Evolutionary conservation across 2,888 invertebrate species (phyloP).

Genomic region (Glaucopsyche alexis): DNA sequence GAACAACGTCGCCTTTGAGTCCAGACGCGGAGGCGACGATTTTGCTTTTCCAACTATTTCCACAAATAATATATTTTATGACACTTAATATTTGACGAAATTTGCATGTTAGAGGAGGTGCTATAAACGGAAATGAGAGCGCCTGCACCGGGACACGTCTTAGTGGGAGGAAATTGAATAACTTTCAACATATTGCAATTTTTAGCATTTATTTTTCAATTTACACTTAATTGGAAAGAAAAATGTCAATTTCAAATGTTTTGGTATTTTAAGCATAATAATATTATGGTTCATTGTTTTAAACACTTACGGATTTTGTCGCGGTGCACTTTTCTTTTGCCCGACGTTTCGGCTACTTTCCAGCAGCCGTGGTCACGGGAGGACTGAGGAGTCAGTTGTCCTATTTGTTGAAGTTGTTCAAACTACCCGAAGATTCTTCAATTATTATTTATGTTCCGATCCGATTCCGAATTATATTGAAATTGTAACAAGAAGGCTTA

Average conservation of each 20-base stretch:
- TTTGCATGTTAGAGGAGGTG: constrained; percentile 41
- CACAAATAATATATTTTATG: constrained; percentile 18
- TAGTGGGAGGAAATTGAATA: constrained; percentile 33
- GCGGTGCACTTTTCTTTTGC: too few species aligned
- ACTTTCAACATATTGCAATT: constrained; percentile 27
- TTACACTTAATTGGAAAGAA: not conserved
- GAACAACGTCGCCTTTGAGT: not conserved
- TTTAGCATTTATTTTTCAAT: not conserved
- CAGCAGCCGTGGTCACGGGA: too few species aligned
- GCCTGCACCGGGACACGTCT: constrained; percentile 30
- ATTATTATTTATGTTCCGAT: too few species aligned
- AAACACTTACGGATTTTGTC: too few species aligned
- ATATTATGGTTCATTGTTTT: too few species aligned
- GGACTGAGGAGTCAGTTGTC: too few species aligned
- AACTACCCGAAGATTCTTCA: too few species aligned
- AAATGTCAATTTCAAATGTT: not conserved
- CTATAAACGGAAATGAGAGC: constrained; percentile 55
- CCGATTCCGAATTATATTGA: too few species aligned
- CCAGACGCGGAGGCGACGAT: not conserved
- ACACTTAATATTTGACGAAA: constrained; percentile 24
- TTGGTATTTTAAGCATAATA: not conserved
- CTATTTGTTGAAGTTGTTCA: too few species aligned
- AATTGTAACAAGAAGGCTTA: too few species aligned
- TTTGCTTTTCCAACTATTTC: not conserved
- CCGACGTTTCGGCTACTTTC: too few species aligned